phyloP scores from a whole-genome alignment of 2,797 vertebrate species.

The Uromys caudimaculatus region DNA sequence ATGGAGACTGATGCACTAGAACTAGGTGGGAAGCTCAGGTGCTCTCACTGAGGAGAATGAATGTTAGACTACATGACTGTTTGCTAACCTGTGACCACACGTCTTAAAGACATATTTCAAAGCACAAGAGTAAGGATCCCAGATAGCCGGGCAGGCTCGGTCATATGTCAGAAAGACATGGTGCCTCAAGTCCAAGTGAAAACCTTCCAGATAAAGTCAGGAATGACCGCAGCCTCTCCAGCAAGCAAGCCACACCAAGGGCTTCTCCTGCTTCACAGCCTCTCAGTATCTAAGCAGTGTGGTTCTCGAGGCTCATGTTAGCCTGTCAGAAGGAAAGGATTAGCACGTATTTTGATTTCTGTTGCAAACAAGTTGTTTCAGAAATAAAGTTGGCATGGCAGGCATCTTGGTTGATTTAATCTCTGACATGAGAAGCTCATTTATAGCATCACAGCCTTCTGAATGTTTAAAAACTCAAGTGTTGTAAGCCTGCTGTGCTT shows the following conservation, averaged over 20 bases:
- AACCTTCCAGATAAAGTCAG: background rate
- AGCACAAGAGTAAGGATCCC: background rate
- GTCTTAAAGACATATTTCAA: background rate
- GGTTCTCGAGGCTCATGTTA: conserved; percentile 57
- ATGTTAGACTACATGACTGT: background rate
- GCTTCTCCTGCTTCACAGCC: background rate
- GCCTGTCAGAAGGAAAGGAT: conserved; percentile 73
- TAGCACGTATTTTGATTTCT: conserved; percentile 73
- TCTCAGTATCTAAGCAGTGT: background rate
- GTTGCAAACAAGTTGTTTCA: conserved; percentile 77
- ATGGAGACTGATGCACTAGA: no score
- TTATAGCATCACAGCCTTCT: conserved; percentile 78
- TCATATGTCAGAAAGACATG: background rate
- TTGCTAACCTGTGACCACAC: background rate
- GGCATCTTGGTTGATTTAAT: conserved; percentile 82
- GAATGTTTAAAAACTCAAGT: conserved; percentile 80
- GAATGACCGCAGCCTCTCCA: background rate
- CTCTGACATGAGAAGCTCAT: conserved; percentile 78
- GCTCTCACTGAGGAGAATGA: background rate
- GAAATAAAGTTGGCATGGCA: conserved; percentile 72
- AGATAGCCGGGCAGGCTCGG: background rate
- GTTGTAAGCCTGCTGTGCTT: conserved; percentile 78
- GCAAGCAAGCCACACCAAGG: background rate
- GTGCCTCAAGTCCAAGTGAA: background rate
- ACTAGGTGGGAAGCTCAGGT: background rate